phyloP scores from a whole-genome alignment of 2,113 vertebrate genomes.

The Micronycteris hirsuta region DNA sequence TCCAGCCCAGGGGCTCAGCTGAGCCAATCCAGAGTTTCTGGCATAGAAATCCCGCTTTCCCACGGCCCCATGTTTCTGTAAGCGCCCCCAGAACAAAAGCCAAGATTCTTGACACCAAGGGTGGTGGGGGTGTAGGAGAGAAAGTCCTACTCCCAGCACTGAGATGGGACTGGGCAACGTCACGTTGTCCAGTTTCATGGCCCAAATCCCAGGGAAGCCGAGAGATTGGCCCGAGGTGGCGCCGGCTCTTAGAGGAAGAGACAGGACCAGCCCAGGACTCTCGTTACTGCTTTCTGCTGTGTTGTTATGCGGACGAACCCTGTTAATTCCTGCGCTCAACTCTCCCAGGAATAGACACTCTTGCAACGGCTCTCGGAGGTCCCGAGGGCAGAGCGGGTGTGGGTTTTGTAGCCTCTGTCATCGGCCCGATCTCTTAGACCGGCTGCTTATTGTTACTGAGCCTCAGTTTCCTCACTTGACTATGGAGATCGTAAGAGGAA shows the following conservation, averaged over 20 bases:
- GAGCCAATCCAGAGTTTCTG: not conserved
- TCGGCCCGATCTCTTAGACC: not conserved
- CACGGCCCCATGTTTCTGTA: too few species aligned
- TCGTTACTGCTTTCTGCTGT: not conserved
- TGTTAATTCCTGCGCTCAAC: fast-evolving
- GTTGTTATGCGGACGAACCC: fast-evolving
- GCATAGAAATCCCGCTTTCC: not conserved
- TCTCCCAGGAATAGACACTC: not conserved
- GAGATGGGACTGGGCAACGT: not conserved
- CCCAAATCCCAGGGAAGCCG: not conserved
- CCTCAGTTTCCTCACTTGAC: not conserved
- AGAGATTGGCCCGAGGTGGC: not conserved
- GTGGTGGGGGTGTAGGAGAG: not conserved
- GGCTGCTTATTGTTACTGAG: not conserved
- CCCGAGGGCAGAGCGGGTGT: not conserved
- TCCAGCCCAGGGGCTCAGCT: not conserved
- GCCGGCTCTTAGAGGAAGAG: too few species aligned
- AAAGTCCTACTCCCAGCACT: not conserved
- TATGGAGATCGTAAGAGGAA: not conserved
- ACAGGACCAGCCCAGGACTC: not conserved
- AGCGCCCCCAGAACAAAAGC: not conserved
- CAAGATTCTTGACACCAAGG: not conserved
- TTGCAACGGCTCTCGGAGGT: not conserved
- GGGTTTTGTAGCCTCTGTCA: not conserved
- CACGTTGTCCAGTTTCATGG: not conserved